phyloP scores from a whole-genome alignment of 2,113 vertebrate genomes.

The Columbina picui region DNA sequence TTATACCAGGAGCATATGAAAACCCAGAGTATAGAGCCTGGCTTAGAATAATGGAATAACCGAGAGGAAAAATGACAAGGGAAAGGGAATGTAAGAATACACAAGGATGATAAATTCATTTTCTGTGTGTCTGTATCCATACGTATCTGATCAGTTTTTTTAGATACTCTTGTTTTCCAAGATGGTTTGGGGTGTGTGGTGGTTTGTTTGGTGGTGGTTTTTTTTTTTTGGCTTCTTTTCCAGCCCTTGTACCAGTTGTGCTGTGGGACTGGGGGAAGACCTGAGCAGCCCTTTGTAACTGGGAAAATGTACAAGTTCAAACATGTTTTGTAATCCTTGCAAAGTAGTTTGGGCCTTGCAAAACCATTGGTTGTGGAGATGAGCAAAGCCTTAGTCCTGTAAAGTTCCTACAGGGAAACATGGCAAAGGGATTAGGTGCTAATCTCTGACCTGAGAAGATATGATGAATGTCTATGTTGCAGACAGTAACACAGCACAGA shows the following conservation, averaged over 20 bases:
- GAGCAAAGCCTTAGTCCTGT: not conserved
- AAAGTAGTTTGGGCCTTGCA: not conserved
- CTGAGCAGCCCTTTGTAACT: not conserved
- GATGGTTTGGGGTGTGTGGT: not conserved
- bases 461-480: not conserved
- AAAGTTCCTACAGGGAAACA: not conserved
- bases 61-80: not conserved
- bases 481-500: not conserved
- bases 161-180: not conserved
- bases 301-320: not conserved
- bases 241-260: not conserved
- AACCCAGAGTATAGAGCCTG: not conserved
- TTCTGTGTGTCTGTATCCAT: not conserved
- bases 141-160: not conserved
- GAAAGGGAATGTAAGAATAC: not conserved
- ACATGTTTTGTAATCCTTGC: not conserved
- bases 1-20: slow-evolving; percentile 1
- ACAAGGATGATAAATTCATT: not conserved
- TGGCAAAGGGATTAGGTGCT: not conserved
- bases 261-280: not conserved
- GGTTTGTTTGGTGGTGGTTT: not conserved
- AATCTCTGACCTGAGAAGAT: not conserved
- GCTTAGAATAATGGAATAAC: not conserved
- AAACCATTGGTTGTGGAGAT: not conserved
- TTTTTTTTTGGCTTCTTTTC: not conserved